A percentile compares a stretch with the other conserved stretches of the same genome.
Evolutionary conservation across 2,888 invertebrate genomes (phyloP).

Genomic region (Apotomis capreana): DNA sequence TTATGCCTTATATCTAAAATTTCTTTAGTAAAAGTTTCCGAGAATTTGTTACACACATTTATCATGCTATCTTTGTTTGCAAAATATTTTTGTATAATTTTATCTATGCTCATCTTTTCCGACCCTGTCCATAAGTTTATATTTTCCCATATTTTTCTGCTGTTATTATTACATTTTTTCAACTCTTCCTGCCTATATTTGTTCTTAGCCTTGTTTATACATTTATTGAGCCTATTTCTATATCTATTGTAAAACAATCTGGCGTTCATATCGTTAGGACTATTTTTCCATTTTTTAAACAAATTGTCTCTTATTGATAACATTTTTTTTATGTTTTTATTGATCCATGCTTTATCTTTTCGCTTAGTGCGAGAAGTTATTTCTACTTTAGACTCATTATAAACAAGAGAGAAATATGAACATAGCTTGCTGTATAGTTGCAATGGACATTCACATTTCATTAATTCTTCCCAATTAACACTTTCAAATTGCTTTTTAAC

Average conservation of each 20-base stretch:
- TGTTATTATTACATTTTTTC: no score
- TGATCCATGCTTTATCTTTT: conserved; percentile 5
- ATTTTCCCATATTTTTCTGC: no score
- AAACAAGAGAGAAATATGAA: background rate
- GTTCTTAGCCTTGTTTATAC: background rate
- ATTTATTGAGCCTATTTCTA: conserved; percentile 11
- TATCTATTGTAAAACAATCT: conserved; percentile 1
- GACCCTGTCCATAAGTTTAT: no score
- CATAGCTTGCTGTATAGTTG: background rate
- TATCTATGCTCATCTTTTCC: no score
- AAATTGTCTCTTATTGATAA: background rate
- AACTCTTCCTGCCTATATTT: background rate
- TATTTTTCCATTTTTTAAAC: conserved; percentile 9
- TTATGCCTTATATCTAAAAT: conserved; percentile 8
- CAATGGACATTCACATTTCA: conserved; percentile 4
- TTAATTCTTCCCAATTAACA: background rate
- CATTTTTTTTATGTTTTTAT: background rate
- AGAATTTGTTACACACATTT: background rate
- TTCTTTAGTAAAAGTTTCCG: conserved; percentile 5
- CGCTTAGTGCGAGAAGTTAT: background rate
- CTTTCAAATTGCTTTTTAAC: conserved; percentile 4
- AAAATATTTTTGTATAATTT: no score
- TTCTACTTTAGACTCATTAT: background rate
- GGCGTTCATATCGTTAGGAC: background rate
- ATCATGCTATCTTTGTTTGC: no score